phyloP scores from a whole-genome alignment of 2,888 invertebrate genomes.

The Troglohyphantes excavatus region DNA sequence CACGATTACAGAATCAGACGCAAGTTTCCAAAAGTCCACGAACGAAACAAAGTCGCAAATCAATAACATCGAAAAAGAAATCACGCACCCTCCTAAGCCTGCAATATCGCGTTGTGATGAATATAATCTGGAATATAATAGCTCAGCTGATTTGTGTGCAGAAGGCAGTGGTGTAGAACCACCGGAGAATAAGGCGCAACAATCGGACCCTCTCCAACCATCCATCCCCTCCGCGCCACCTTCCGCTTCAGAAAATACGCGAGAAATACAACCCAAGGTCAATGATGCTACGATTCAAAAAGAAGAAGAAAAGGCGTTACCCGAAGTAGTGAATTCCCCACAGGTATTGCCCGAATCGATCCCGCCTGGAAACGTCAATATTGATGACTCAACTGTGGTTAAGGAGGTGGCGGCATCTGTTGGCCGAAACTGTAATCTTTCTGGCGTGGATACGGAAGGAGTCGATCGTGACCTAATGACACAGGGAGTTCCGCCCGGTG shows the following conservation, averaged over 20 bases:
- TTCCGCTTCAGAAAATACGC: not conserved
- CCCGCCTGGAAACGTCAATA: not conserved
- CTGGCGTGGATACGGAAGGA: constrained; percentile 15
- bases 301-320: constrained; percentile 37
- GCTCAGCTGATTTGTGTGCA: constrained; percentile 10
- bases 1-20: not conserved
- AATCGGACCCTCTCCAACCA: not conserved
- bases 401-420: constrained; percentile 70
- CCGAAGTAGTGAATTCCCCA: constrained; percentile 7
- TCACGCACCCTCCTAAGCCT: not conserved
- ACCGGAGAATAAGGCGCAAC: not conserved
- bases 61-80: constrained; percentile 16
- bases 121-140: not conserved
- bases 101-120: not conserved
- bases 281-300: constrained; percentile 49
- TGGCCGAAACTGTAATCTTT: not conserved
- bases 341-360: constrained; percentile 1
- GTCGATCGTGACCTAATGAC: constrained; percentile 69
- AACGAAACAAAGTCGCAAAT: not conserved
- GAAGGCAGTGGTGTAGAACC: not conserved
- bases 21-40: not conserved
- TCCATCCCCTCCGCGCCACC: not conserved
- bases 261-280: constrained; percentile 62
- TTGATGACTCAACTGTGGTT: constrained; percentile 1
- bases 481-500: constrained; percentile 23